Base-by-base conservation (phyloP, 1,140 invertebrate species). In the Drosophila sproati region DNA sequence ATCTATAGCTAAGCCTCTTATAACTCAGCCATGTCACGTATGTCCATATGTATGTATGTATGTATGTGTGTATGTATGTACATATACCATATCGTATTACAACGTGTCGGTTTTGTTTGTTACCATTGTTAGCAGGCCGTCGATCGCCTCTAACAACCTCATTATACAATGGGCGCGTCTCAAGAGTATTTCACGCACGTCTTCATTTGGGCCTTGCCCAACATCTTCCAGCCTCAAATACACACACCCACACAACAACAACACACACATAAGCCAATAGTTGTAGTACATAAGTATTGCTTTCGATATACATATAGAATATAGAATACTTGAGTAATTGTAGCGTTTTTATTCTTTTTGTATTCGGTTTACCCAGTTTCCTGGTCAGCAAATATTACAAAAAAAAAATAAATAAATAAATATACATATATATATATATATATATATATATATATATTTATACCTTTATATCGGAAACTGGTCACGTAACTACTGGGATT, bases 161-260 rank as follows among this genome's bases (percentile, higher is more conserved):
- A 50, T 73, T 73, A 68, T 73, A 68, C 71, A 73, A 68, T 54
- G 41, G 51, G 34, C 37, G 55, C 63, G 45, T 35, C 66, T 41
- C 37, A 28, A 34, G 20, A 54, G 47, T 82, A 88, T 87, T 88
- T 88, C 50, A 52, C 37, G 68, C 82, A 88, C 82, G 82, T 87
- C 83, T 76, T 50, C 31, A 6, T 2, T 10, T 7, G 56, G 20
- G 51, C 52, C 72, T 70, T 74, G 66, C 78, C 50, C 60, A 60
- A 66, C 68, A 59, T 57, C 50, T 72, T 20, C 12, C 39, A 60
- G 55, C 29, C 63, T 60, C 66, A 41, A 39, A 20, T 20, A 8
- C 6, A 37, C 10, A 32, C 34, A 50, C 37, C 34, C 10, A 20
- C 12, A 8, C 20, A 10, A 20, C 20, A 20, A 20, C 20, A 10